Conservation (phyloP, 23 tunicate genomes). For the Trididemnum nubilum region DNA sequence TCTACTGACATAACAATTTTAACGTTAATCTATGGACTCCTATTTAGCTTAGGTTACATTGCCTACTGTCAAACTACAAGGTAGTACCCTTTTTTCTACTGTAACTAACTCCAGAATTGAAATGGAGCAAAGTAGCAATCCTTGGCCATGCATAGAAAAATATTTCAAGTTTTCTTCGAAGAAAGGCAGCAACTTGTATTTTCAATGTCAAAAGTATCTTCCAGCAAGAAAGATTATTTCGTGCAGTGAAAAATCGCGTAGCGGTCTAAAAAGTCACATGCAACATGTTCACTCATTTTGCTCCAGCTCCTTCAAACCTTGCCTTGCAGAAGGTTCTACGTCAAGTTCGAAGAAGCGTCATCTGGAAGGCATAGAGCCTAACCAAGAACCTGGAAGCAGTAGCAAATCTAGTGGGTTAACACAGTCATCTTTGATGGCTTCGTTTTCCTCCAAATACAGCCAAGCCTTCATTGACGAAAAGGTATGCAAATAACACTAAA, state of each 20-base stretch:
- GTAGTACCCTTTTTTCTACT: neutral
- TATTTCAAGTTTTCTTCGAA: neutral
- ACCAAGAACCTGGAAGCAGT: slow-evolving; percentile 2
- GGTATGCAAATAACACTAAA: neutral
- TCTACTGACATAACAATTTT: neutral
- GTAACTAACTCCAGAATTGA: neutral
- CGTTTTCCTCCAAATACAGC: neutral
- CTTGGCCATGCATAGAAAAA: neutral
- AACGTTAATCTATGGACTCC: neutral
- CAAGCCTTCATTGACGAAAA: neutral
- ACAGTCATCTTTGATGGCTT: neutral
- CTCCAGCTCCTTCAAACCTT: slow-evolving; percentile 7
- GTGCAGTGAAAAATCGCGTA: slow-evolving; percentile 16
- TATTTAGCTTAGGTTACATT: neutral
- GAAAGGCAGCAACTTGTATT: slow-evolving; percentile 1
- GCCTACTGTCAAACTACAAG: neutral
- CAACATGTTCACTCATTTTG: slow-evolving; percentile 1
- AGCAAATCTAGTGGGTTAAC: neutral
- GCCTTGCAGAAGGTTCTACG: slow-evolving; percentile 10
- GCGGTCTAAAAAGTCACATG: neutral
- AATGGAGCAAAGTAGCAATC: neutral
- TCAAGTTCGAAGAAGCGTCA: slow-evolving; percentile 1
- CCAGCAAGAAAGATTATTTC: slow-evolving; percentile 11
- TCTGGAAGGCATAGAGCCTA: neutral
- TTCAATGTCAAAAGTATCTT: neutral